Percentiles rank a stretch among this genome's conserved stretches.
Conservation (phyloP, 2,797 vertebrate species). For the Melanotaenia parkinsoni region DNA sequence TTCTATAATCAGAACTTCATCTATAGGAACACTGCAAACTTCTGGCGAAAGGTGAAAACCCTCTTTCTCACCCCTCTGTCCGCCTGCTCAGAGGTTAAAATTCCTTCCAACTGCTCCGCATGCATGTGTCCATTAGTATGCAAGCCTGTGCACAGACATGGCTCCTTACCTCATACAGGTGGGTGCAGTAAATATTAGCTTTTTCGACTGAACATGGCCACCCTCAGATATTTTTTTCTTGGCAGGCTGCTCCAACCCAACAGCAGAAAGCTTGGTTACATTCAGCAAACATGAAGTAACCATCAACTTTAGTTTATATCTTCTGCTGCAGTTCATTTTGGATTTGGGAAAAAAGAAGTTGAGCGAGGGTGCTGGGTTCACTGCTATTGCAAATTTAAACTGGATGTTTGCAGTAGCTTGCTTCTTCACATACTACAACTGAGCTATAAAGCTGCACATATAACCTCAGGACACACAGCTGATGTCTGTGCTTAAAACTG, state of each 20-base stretch:
- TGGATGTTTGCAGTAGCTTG: slow-evolving; percentile 36
- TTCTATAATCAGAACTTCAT: slow-evolving; percentile 35
- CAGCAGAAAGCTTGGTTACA: slow-evolving; percentile 75
- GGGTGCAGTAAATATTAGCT: slow-evolving; percentile 84
- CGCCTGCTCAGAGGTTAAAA: slow-evolving; percentile 53
- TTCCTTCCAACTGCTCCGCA: slow-evolving; percentile 40
- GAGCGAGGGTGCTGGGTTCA: slow-evolving; percentile 66
- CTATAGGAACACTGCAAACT: slow-evolving; percentile 42
- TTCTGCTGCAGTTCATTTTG: slow-evolving; percentile 58
- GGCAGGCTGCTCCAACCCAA: slow-evolving; percentile 70
- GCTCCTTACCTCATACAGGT: slow-evolving; percentile 70
- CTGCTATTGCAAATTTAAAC: slow-evolving; percentile 54
- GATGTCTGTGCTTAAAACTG: slow-evolving; percentile 17
- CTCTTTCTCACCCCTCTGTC: slow-evolving; percentile 62
- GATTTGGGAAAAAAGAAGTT: slow-evolving; percentile 44
- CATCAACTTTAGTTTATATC: slow-evolving; percentile 67
- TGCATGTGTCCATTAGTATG: slow-evolving; percentile 52
- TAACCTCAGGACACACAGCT: slow-evolving; percentile 13
- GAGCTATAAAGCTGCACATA: slow-evolving; percentile 18
- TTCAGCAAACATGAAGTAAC: slow-evolving; percentile 80
- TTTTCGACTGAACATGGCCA: slow-evolving; percentile 79
- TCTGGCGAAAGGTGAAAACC: slow-evolving; percentile 60
- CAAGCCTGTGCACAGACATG: slow-evolving; percentile 47
- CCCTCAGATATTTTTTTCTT: slow-evolving; percentile 74
- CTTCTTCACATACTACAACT: slow-evolving; percentile 7